phyloP scores from a whole-genome alignment of 2,888 invertebrate genomes.

The Cephonodes hylas region DNA sequence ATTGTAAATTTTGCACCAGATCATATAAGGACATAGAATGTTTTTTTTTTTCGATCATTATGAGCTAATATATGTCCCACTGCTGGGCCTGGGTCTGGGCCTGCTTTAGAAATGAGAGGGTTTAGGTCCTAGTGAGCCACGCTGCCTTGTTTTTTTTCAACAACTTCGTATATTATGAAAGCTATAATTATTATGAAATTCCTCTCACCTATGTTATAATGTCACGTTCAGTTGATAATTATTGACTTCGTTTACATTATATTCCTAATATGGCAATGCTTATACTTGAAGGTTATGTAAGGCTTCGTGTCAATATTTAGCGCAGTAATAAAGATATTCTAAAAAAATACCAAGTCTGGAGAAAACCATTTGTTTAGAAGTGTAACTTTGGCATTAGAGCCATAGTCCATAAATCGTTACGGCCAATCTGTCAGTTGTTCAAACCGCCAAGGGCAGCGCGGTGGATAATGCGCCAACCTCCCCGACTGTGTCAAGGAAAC shows the following conservation, averaged over 20 bases:
- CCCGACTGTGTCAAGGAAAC: neutral
- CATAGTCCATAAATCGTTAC: neutral
- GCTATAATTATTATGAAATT: neutral
- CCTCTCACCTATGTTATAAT: neutral
- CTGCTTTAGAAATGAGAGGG: no score
- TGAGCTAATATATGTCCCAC: no score
- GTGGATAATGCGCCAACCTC: neutral
- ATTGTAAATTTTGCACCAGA: no score
- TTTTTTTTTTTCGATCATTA: no score
- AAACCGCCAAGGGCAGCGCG: neutral
- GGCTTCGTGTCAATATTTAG: neutral
- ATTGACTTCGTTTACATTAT: neutral
- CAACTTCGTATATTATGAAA: no score
- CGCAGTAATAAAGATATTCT: neutral
- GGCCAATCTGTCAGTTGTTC: neutral
- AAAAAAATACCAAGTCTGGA: no score
- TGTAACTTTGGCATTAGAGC: neutral
- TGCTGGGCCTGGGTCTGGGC: no score
- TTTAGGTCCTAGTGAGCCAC: no score
- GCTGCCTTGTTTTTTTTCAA: no score
- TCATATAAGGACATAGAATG: no score
- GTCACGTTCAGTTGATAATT: neutral
- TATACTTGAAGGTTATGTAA: neutral
- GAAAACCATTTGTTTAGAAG: no score
- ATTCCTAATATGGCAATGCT: neutral